Evolutionary conservation across 2,113 vertebrate genomes (phyloP).

Genomic region (Ophiodon elongatus): DNA sequence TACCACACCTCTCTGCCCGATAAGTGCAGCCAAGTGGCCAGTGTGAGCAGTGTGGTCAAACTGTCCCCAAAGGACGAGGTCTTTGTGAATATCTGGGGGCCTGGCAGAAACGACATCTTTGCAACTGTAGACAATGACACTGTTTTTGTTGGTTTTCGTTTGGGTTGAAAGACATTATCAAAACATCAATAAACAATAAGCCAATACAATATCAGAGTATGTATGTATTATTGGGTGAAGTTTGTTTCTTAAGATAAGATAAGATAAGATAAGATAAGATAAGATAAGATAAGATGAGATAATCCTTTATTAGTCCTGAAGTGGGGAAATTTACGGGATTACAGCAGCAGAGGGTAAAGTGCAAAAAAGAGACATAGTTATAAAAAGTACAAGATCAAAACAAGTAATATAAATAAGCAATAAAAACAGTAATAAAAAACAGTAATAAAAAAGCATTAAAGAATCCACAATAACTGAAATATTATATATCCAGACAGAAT

Average conservation of each 20-base stretch:
- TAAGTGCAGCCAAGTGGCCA: slow-evolving; percentile 64
- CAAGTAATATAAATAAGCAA: too few relatives aligned
- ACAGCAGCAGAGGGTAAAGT: too few relatives aligned
- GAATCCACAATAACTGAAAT: too few relatives aligned
- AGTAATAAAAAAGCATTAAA: too few relatives aligned
- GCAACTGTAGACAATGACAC: slow-evolving; percentile 64
- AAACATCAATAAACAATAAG: not conserved
- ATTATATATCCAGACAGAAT: too few relatives aligned
- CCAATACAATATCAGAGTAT: not conserved
- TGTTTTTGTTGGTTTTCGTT: slow-evolving; percentile 54
- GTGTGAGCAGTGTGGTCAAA: slow-evolving; percentile 52
- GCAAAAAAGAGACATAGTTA: too few relatives aligned
- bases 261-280: too few relatives aligned
- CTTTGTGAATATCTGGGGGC: slow-evolving; percentile 48
- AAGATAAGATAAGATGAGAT: too few relatives aligned
- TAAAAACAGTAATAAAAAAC: too few relatives aligned
- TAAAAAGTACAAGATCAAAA: too few relatives aligned
- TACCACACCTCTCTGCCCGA: slow-evolving; percentile 55
- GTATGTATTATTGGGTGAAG: not conserved
- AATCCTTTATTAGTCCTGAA: too few relatives aligned
- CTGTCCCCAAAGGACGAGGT: slow-evolving; percentile 37
- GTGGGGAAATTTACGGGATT: too few relatives aligned
- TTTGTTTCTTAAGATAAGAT: not conserved
- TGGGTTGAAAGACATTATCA: slow-evolving; percentile 2
- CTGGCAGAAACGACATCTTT: slow-evolving; percentile 57